Percentiles rank a stretch among this genome's conserved stretches.
Conservation (phyloP, 2,888 invertebrate species). For the Lepidonotus clava region DNA sequence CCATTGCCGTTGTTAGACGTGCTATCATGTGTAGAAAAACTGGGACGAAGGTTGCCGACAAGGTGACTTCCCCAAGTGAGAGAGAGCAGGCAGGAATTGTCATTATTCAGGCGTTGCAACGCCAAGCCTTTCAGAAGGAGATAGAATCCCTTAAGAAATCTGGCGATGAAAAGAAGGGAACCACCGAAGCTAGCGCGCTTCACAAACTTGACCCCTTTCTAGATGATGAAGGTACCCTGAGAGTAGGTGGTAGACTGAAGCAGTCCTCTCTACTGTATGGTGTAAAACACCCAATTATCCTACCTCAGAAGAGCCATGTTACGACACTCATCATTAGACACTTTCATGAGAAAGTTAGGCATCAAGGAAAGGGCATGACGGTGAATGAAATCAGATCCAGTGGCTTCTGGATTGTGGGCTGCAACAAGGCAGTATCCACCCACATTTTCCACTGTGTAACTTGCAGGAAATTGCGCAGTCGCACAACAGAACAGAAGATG, state of each 20-base stretch:
- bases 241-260: conserved; percentile 59
- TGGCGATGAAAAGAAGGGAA: not conserved
- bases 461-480: conserved; percentile 54
- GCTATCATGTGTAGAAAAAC: not conserved
- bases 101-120: conserved; percentile 32
- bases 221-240: conserved; percentile 59
- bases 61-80: not conserved
- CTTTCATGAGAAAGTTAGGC: conserved; percentile 62
- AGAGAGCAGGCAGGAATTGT: conserved; percentile 13
- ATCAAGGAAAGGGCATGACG: conserved; percentile 66
- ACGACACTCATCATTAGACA: conserved; percentile 59
- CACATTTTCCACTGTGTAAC: conserved; percentile 56
- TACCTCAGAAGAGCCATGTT: conserved; percentile 53
- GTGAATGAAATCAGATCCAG: conserved; percentile 62
- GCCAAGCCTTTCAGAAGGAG: conserved; percentile 36
- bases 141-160: not conserved
- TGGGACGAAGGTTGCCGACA: not conserved
- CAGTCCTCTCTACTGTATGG: conserved; percentile 5
- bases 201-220: conserved; percentile 56
- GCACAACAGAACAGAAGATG: conserved; percentile 57
- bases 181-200: not conserved
- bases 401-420: conserved; percentile 60
- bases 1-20: not conserved
- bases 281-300: conserved; percentile 58
- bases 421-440: conserved; percentile 25